Evolutionary conservation across 1,140 invertebrate species (phyloP).

Genomic region (Drosophila kikkawai): DNA sequence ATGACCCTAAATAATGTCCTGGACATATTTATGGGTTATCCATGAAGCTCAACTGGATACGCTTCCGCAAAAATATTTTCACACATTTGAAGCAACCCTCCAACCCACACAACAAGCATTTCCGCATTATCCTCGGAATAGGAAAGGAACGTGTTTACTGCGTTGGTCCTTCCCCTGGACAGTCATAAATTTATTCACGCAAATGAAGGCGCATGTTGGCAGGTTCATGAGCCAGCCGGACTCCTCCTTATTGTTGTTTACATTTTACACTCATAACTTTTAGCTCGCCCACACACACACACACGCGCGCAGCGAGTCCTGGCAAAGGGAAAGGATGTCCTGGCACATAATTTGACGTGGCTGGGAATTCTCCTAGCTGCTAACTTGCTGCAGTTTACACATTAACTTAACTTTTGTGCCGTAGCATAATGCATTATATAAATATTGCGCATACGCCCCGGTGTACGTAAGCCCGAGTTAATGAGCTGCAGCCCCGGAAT

Average conservation of each 20-base stretch:
- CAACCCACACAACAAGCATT: background rate
- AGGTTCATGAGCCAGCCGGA: constrained; percentile 27
- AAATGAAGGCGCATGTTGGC: constrained; percentile 62
- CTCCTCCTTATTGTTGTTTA: constrained; percentile 62
- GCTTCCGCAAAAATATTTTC: constrained; percentile 31
- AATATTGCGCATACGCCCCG: constrained; percentile 68
- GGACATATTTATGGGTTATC: constrained; percentile 6
- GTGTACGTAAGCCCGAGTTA: constrained; percentile 55
- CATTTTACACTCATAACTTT: constrained; percentile 65
- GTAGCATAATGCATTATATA: constrained; percentile 67
- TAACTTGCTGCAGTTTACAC: constrained; percentile 72
- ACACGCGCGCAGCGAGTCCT: background rate
- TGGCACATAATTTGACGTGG: constrained; percentile 25
- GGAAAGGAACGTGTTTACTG: constrained; percentile 19
- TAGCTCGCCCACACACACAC: constrained; percentile 30
- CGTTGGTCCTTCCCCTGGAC: constrained; percentile 24
- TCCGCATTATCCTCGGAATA: constrained; percentile 37
- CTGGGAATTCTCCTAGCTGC: constrained; percentile 23
- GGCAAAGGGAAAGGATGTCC: background rate
- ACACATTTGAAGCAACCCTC: constrained; percentile 14
- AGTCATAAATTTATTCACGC: constrained; percentile 67
- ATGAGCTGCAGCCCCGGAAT: constrained; percentile 48
- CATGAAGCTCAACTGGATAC: constrained; percentile 4
- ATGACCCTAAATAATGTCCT: background rate
- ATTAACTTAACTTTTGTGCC: constrained; percentile 37